Base-by-base conservation (phyloP, 2,888 invertebrate species). In the Hartigia nigra region DNA sequence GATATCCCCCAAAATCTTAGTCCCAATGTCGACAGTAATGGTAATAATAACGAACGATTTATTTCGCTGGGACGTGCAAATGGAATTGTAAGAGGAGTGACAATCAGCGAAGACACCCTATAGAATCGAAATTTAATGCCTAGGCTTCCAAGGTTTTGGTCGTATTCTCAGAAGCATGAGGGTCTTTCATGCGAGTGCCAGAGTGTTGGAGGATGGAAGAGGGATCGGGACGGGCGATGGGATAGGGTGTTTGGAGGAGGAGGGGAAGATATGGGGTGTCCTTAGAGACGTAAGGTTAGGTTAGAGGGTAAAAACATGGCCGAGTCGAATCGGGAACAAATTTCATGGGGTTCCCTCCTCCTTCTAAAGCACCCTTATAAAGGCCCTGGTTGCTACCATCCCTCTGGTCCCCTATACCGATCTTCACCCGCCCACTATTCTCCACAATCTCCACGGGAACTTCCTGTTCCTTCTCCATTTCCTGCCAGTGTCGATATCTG, bases 401-500 rank as follows among this genome's bases (percentile, higher is more conserved):
- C 14, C 55, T 55, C 23, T 55, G 55, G 55, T 72, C 72, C 72
- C 72, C 34, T 23, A 32, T 72, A 72, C 72, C 72, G 72, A 72
- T 55, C 55, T 23, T 55, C 55, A 31, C 31, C 72, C 72, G 32
- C 72, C 34, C 72, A 72, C 72, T 14, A 55, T 55, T 72, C 72
- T 72, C 23, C 72, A 14, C 72, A 31, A 72, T 72, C 31, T 55
- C 55, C 14, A 55, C 55, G 55, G 55, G 23, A 34, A 34, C 34
- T 72, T 34, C 72, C 72, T 34, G 72, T 31, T 72, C 72, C 31
- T 31, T 32, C 72, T 23, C 14, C 72, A 34, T 31, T 34, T 72
- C 72, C 72, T 31, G 32, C 14, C 34, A 72, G 32, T 34, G 34
- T 79, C 78, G 76, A 79, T 79, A 79, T 79, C 78, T 79, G 78